A percentile compares a stretch with the other conserved stretches of the same genome.
Evolutionary conservation across 37 sponge, comb jelly and placozoan species (phyloP).

Genomic region (Eunapius fragilis): DNA sequence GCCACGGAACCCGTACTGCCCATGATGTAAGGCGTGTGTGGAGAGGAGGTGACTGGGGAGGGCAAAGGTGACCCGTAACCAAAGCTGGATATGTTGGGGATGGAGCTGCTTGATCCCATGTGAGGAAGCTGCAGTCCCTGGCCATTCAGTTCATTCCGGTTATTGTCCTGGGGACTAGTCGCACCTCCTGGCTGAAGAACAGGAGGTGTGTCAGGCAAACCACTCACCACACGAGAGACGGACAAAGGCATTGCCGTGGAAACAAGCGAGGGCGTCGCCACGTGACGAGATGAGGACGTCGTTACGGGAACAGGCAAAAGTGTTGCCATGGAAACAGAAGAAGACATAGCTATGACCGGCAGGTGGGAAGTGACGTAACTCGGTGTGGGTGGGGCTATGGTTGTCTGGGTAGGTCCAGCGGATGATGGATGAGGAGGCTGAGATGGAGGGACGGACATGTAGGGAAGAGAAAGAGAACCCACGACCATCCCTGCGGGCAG

Average conservation of each 20-base stretch:
- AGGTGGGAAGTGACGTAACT: not conserved
- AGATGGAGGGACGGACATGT: not conserved
- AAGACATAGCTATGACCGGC: not conserved
- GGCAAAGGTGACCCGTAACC: constrained; percentile 29
- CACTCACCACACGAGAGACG: not conserved
- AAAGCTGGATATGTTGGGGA: not conserved
- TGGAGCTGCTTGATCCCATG: not conserved
- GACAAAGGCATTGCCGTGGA: not conserved
- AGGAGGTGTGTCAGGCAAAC: not conserved
- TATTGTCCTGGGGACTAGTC: not conserved
- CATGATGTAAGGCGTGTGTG: constrained; percentile 6
- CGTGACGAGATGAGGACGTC: not conserved
- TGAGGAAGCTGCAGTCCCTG: not conserved
- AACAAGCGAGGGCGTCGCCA: not conserved
- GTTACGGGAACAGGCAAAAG: not conserved
- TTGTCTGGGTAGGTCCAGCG: not conserved
- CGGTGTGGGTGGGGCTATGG: not conserved
- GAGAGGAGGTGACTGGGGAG: constrained; percentile 44
- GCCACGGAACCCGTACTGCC: not conserved
- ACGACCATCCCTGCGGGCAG: no score
- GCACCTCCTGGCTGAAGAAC: not conserved
- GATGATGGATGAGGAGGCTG: not conserved
- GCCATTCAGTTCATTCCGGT: not conserved
- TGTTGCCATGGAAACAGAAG: not conserved
- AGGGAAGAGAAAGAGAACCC: not conserved